Conservation (phyloP, 2,113 vertebrate genomes). For the Saccopteryx leptura region DNA sequence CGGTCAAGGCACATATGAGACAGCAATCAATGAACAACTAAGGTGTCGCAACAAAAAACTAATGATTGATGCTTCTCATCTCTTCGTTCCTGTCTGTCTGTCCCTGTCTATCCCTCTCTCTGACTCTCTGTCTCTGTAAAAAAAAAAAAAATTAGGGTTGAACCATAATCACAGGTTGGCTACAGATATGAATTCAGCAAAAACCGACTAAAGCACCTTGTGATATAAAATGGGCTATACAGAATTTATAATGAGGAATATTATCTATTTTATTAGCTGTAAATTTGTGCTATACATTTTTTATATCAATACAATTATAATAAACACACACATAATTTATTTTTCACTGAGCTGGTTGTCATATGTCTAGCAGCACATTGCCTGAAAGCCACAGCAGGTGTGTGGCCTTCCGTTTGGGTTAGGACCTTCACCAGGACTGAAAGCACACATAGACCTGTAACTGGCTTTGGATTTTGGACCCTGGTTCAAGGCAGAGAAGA, state of each 20-base stretch:
- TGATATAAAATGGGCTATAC: accelerated
- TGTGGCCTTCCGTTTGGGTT: accelerated
- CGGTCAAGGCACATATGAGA: no score
- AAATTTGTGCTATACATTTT: not conserved
- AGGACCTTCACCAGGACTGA: not conserved
- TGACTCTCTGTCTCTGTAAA: no score
- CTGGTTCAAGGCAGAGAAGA: not conserved
- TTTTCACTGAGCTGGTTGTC: not conserved
- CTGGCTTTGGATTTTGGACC: not conserved
- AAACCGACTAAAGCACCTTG: not conserved
- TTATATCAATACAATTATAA: no score
- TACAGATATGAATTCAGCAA: not conserved
- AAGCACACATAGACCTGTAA: not conserved
- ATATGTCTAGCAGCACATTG: not conserved
- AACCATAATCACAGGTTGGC: not conserved
- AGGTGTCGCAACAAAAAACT: no score
- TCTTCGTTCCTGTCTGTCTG: no score
- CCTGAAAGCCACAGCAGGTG: not conserved
- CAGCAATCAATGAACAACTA: no score
- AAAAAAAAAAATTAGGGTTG: not conserved
- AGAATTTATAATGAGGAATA: not conserved
- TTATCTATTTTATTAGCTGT: not conserved
- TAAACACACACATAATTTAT: not conserved
- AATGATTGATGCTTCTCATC: no score
- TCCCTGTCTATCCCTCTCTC: no score